Evolutionary conservation across 2,888 invertebrate species (phyloP), one percentile per base, ranked within the genome.

Genomic region (Tetrapedia diversipes): DNA sequence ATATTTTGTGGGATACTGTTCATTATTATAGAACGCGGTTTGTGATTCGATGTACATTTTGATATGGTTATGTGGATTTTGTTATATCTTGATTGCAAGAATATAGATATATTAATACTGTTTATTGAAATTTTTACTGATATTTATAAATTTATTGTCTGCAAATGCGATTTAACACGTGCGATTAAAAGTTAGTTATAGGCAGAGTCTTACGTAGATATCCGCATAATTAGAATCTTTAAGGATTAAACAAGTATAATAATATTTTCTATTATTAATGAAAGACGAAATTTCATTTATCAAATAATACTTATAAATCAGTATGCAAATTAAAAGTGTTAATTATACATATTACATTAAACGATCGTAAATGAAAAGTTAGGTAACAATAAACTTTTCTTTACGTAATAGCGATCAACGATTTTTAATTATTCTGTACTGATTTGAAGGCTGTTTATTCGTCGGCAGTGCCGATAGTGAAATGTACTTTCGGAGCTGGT

Each of bases 401-500:
- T 83, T 67, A 27, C 54, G 65, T 47, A 78, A 78, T 29, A 53
- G 29, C 39, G 57, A 51, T 80, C 64, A 65, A 65, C 49, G 68
- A 41, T 57, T 43, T 32, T 60, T 45, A 69, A 43, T 71, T 61
- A 43, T 82, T 56, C 70, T 73, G 80, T 73, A 77, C 73, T 77
- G 83, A 80, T 84, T 77, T 74, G 66, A 53, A 69, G 73, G 67
- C 59, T 75, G 79, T 72, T 83, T 83, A 67, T 70, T 70, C 75
- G 54, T 22, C 54, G 57, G n/a, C 59, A 34, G 41, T 56, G 56
- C 72, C 67, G 70, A 79, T 85, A 83, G 77, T 73, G 83, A 81
- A 85, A 77, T 73, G 81, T 70, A 85, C 79, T 85, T 85, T 83
- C 73, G 60, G 69, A 72, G 73, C 47, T 47, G 75, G 63, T 83